Evolutionary conservation across 2,113 vertebrate species (phyloP).

Genomic region (Corythaeola cristata): DNA sequence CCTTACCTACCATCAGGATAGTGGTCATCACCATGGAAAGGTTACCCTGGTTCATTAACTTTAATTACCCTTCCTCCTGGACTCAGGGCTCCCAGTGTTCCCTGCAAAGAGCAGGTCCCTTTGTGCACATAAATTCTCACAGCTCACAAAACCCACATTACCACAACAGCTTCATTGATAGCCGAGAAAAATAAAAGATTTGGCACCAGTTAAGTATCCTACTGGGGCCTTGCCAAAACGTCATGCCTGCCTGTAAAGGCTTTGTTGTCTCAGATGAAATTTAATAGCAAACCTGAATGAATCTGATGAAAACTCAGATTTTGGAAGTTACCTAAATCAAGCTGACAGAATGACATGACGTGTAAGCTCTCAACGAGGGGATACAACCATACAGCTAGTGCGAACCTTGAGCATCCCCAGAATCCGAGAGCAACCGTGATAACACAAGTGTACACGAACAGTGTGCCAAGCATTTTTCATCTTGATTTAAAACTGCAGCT

Average conservation of each 20-base stretch:
- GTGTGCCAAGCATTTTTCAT: background rate
- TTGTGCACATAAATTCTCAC: conserved; percentile 83
- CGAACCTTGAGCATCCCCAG: background rate
- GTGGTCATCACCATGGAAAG: conserved; percentile 75
- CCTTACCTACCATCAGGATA: conserved; percentile 71
- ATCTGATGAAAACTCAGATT: conserved; percentile 41
- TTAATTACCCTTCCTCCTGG: conserved; percentile 81
- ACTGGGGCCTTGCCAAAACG: conserved; percentile 74
- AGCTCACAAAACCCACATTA: conserved; percentile 81
- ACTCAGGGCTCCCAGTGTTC: conserved; percentile 79
- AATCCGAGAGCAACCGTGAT: background rate
- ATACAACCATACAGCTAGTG: background rate
- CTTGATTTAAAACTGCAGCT: background rate
- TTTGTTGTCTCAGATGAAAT: conserved; percentile 66
- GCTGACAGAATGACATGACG: conserved; percentile 1
- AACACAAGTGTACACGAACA: background rate
- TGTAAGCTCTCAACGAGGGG: background rate
- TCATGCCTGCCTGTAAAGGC: conserved; percentile 67
- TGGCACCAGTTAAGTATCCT: conserved; percentile 75
- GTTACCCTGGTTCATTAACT: conserved; percentile 83
- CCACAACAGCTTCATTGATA: conserved; percentile 85
- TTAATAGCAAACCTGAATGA: conserved; percentile 72
- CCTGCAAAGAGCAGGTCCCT: conserved; percentile 80
- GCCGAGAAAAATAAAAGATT: conserved; percentile 77
- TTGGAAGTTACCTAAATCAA: conserved; percentile 51